Evolutionary conservation across 2,113 vertebrate species (phyloP), one percentile per base, ranked within the genome.

Genomic region (Misgurnus mizolepis): DNA sequence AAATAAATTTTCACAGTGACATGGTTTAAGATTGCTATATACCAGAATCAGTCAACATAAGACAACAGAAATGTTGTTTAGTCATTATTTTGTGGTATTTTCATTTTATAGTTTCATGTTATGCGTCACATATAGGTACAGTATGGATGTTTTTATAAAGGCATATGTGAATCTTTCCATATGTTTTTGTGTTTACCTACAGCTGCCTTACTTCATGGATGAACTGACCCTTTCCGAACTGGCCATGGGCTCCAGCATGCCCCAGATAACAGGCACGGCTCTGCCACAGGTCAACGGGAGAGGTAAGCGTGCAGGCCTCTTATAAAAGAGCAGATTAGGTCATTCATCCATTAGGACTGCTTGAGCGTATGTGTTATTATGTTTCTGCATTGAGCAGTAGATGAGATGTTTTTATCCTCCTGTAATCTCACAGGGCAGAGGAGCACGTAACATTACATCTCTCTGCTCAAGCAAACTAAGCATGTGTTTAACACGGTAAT

Each of bases 141-240:
- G 27, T 45, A 45, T 45, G 8, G 5, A 45, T 45, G 8, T 45
- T 7, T 45, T 7, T 45, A 45, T 45, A 45, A 0, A 45, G 5
- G 8, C 8, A 45, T 45, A 45, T 53, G 14, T 53, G 11, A 0
- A 15, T 15, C 11, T 12, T 53, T 53, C 9, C 53, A 55, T 34
- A 8, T 76, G 45, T 68, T 1, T 60, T 39, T 68, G 9, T 68
- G 10, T 85, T 40, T 60, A 27, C 17, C 62, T 34, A 68, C 88
- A 97, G 95, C 86, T 97, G 86, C 96, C 96, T 0, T 95, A 95
- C 82, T 96, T 97, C 74, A 96, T 97, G 95, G 93, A 96, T 0
- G 95, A 96, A 85, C 90, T 97, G 86, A 91, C 91, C 0, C 89
- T 97, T 83, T 95, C 94, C 0, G 95, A 95, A 82, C 81, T 96